phyloP scores from a whole-genome alignment of 2,888 invertebrate genomes.

The Hydrotaea diabolus region DNA sequence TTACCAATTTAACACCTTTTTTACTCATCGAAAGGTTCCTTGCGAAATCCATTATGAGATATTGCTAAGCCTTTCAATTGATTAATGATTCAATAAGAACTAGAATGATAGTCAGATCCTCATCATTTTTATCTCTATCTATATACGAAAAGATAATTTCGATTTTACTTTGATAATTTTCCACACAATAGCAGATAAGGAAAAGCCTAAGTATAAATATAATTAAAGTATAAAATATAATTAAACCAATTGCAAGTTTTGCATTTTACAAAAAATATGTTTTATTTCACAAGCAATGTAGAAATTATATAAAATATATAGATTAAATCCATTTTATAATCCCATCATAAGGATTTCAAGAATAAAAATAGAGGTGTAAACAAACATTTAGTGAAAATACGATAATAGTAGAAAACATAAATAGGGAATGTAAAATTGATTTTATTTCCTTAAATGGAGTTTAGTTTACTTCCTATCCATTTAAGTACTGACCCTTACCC shows the following conservation, averaged over 20 bases:
- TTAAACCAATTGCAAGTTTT: neutral
- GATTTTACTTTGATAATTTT: too few relatives aligned
- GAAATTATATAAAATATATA: neutral
- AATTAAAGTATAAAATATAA: too few relatives aligned
- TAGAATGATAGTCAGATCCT: too few relatives aligned
- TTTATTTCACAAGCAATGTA: conserved; percentile 3
- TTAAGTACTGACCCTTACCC: conserved; percentile 6
- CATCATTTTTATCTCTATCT: too few relatives aligned
- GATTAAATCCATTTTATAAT: neutral
- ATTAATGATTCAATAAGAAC: too few relatives aligned
- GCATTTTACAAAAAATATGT: conserved; percentile 10
- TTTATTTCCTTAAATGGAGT: neutral
- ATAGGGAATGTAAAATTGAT: conserved; percentile 49
- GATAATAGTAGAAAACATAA: neutral
- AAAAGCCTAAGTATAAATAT: too few relatives aligned
- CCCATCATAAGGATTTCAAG: neutral
- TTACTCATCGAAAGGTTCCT: too few relatives aligned
- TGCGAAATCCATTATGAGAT: too few relatives aligned
- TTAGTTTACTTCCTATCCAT: neutral
- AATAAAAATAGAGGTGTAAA: conserved; percentile 2
- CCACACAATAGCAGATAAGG: too few relatives aligned
- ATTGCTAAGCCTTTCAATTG: too few relatives aligned
- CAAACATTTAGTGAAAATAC: neutral
- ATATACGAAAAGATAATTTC: too few relatives aligned
- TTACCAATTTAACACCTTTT: too few relatives aligned